A percentile compares a stretch with the other conserved stretches of the same genome.
phyloP scores from a whole-genome alignment of 2,113 vertebrate genomes.

The Propithecus coquereli region DNA sequence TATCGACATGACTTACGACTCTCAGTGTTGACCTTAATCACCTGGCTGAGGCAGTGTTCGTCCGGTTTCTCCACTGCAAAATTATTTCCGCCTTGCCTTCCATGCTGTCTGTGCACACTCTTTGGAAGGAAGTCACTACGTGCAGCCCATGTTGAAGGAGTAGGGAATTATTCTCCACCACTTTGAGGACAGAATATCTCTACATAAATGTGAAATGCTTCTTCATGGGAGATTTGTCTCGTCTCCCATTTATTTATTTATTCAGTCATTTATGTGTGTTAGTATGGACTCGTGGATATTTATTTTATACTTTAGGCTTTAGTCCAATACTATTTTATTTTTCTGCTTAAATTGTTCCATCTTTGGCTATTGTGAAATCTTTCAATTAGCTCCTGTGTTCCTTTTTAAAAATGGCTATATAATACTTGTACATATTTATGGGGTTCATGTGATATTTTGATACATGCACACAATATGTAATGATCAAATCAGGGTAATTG shows the following conservation, averaged over 20 bases:
- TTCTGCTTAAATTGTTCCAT: not conserved
- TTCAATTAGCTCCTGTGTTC: not conserved
- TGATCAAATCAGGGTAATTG: no score
- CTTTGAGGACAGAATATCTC: not conserved
- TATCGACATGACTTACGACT: not conserved
- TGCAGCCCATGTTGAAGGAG: not conserved
- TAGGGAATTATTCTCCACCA: no score
- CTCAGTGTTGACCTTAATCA: no score
- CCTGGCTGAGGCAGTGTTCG: not conserved
- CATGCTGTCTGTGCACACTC: not conserved
- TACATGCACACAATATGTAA: no score
- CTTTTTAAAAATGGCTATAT: no score
- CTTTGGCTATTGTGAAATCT: not conserved
- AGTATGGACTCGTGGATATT: not conserved
- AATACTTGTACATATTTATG: no score
- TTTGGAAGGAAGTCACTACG: not conserved
- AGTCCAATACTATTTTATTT: not conserved
- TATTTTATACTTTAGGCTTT: not conserved
- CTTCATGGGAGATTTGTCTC: not conserved
- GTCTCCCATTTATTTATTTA: not conserved
- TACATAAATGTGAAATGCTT: not conserved
- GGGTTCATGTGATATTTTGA: no score
- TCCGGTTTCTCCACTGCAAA: not conserved
- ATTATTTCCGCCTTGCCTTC: not conserved
- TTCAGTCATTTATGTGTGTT: not conserved